Conservation (phyloP, 2,797 vertebrate genomes). For the Macroramphosus scolopax region DNA sequence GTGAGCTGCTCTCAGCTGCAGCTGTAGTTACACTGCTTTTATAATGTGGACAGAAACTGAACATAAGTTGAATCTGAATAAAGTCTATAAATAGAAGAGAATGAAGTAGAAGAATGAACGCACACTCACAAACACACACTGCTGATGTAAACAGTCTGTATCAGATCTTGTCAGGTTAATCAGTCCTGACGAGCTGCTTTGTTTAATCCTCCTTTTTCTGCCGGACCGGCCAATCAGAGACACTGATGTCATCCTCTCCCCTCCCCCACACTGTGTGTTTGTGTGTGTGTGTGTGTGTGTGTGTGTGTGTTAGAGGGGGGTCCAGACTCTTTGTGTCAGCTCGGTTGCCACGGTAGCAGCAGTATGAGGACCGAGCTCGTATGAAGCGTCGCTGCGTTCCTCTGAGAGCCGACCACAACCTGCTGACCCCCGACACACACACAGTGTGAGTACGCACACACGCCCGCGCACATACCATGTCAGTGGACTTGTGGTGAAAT, state of each 20-base stretch:
- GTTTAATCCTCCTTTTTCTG: conserved; percentile 75
- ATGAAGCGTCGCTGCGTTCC: conserved; percentile 90
- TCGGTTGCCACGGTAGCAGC: conserved; percentile 45
- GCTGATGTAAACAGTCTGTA: conserved; percentile 55
- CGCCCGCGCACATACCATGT: conserved; percentile 5
- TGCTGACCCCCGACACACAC: conserved; percentile 73
- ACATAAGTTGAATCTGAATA: not conserved
- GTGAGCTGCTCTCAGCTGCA: no score
- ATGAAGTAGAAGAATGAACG: not conserved
- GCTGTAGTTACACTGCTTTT: no score
- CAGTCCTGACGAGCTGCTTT: conserved; percentile 66
- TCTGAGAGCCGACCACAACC: conserved; percentile 88
- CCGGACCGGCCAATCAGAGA: conserved; percentile 49
- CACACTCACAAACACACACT: conserved; percentile 20
- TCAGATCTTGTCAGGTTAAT: conserved; percentile 71
- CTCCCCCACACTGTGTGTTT: conserved; percentile 31
- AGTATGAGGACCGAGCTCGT: conserved; percentile 76
- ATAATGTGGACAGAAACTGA: no score
- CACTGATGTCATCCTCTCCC: conserved; percentile 55
- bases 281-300: conserved; percentile 11
- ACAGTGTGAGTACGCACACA: conserved; percentile 63
- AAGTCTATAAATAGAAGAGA: not conserved
- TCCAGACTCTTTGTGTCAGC: conserved; percentile 70
- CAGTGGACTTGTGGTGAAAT: no score
- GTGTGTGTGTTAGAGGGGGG: conserved; percentile 10